Evolutionary conservation across 1,140 invertebrate genomes (phyloP).

Genomic region (Caenorhabditis briggsae): DNA sequence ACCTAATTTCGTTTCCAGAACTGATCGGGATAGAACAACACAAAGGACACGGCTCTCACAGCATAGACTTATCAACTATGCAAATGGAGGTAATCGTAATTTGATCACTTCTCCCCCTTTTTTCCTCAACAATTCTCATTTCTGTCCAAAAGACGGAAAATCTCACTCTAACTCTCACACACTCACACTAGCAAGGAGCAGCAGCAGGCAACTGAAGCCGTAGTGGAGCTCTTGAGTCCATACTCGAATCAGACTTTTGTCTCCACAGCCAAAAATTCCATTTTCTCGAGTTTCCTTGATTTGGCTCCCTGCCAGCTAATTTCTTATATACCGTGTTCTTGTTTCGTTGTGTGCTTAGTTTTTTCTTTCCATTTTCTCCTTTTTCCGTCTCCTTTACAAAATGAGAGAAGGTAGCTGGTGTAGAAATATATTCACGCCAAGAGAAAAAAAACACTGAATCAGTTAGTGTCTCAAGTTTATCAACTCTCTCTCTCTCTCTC

Average conservation of each 20-base stretch:
- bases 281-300: background rate
- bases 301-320: constrained; percentile 19
- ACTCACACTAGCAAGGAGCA: background rate
- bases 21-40: constrained; percentile 37
- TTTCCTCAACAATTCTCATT: constrained; percentile 7
- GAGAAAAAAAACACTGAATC: constrained; percentile 49
- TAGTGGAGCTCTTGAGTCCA: background rate
- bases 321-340: background rate
- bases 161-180: constrained; percentile 12
- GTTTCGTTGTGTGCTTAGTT: constrained; percentile 8
- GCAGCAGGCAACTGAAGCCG: too few relatives aligned
- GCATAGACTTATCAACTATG: constrained; percentile 56
- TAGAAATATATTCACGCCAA: background rate
- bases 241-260: constrained; percentile 52
- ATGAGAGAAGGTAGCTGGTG: background rate
- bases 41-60: constrained; percentile 47
- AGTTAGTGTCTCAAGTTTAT: constrained; percentile 16
- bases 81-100: constrained; percentile 55
- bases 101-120: constrained; percentile 41
- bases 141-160: constrained; percentile 13
- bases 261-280: background rate
- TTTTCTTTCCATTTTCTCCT: constrained; percentile 26
- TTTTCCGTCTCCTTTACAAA: background rate
- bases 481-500: background rate
- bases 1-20: background rate